These are phyloP conservation scores for Trochalopteron elliotii DNA, from an alignment of 2,113 vertebrate genomes.

Conservation along the genomic window DNA sequence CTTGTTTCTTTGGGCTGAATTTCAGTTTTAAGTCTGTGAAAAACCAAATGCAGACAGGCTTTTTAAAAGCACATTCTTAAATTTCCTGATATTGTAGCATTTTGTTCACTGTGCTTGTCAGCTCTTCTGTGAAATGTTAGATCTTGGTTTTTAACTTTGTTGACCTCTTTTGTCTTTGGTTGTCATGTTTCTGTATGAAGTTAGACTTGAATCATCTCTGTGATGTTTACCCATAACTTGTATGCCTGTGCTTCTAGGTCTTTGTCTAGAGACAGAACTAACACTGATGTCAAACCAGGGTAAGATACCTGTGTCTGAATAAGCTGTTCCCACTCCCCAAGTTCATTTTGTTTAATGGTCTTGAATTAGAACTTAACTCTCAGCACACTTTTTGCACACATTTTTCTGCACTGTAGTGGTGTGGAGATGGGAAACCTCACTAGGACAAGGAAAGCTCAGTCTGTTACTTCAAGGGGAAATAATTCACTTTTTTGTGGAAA, in stretches of 20 bases:
- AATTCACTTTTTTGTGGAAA: neutral
- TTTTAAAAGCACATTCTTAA: conserved; percentile 50
- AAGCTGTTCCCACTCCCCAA: neutral
- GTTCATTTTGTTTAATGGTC: neutral
- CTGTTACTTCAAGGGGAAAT: neutral
- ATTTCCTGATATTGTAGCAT: conserved; percentile 35
- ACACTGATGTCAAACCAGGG: neutral
- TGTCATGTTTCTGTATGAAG: neutral
- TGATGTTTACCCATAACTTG: neutral
- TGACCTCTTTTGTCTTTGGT: neutral
- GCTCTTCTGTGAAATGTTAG: neutral
- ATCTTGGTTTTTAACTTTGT: neutral
- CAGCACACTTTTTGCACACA: neutral
- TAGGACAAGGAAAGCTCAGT: neutral
- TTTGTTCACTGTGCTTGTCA: conserved; percentile 13
- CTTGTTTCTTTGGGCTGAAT: neutral
- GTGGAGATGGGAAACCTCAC: neutral
- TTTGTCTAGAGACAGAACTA: conserved; percentile 40
- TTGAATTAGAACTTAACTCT: neutral
- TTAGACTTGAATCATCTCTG: neutral
- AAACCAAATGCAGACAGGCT: conserved; percentile 30
- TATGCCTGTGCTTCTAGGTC: conserved; percentile 53
- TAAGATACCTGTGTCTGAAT: conserved; percentile 7
- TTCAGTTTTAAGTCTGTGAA: conserved; percentile 8
- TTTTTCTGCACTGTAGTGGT: neutral